Conservation (phyloP, 2,888 invertebrate genomes). For the Bellardia pandia region DNA sequence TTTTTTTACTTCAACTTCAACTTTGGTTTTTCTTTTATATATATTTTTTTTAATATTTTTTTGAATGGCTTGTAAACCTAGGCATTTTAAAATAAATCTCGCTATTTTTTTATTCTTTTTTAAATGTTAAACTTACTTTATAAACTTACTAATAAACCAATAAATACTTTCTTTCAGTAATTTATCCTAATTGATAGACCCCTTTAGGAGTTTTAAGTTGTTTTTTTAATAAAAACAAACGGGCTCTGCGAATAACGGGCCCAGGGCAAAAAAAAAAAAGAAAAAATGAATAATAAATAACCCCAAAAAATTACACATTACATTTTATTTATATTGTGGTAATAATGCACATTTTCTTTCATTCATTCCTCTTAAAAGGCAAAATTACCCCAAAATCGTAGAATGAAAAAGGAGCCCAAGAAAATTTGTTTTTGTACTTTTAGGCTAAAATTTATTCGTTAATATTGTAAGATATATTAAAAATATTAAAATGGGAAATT, state of each 20-base stretch:
- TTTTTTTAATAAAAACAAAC: neutral
- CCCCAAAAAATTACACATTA: too few relatives aligned
- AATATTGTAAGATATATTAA: too few relatives aligned
- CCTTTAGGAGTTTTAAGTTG: neutral
- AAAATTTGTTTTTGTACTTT: too few relatives aligned
- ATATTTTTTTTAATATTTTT: neutral
- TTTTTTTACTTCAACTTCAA: neutral
- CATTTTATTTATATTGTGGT: too few relatives aligned
- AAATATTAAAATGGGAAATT: too few relatives aligned
- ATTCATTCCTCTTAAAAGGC: too few relatives aligned
- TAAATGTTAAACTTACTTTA: neutral
- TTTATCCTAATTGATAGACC: neutral
- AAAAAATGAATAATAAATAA: too few relatives aligned
- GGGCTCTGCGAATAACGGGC: neutral
- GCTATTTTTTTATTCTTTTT: neutral
- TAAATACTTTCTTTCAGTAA: constrained; percentile 13
- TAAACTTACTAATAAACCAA: constrained; percentile 32
- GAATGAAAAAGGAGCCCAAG: too few relatives aligned
- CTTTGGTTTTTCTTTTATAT: neutral
- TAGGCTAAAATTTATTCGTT: too few relatives aligned
- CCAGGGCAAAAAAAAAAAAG: too few relatives aligned
- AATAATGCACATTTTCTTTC: too few relatives aligned
- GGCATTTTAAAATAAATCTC: constrained; percentile 14
- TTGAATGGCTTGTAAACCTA: constrained; percentile 50
- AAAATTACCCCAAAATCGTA: too few relatives aligned